Evolutionary conservation across 2,113 vertebrate genomes (phyloP).

Genomic region (Salvator merianae): DNA sequence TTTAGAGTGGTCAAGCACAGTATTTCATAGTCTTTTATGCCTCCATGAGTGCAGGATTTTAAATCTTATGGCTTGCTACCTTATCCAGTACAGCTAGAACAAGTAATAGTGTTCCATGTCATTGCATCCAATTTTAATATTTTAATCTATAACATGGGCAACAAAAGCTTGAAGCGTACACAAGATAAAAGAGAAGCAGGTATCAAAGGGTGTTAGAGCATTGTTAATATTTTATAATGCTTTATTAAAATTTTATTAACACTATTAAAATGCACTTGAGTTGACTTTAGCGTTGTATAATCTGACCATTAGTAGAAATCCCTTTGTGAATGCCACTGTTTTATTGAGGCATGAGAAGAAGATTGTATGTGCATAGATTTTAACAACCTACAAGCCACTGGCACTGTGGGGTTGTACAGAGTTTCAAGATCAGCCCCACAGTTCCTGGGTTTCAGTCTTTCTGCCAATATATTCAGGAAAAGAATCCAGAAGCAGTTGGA

Average conservation of each 20-base stretch:
- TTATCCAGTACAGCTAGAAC: not conserved
- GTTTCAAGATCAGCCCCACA: not conserved
- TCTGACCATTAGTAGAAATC: conserved; percentile 40
- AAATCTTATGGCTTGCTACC: conserved; percentile 16
- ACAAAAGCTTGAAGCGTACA: conserved; percentile 68
- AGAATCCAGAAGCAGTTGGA: not conserved
- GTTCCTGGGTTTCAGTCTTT: not conserved
- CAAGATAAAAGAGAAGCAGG: conserved; percentile 62
- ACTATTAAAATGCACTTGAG: conserved; percentile 55
- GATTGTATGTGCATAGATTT: rapidly evolving
- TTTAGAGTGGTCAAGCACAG: not conserved
- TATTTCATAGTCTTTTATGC: conserved; percentile 18
- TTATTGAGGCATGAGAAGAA: conserved; percentile 6
- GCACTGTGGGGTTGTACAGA: not conserved
- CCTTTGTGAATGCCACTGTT: conserved; percentile 24
- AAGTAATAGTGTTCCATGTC: conserved; percentile 40
- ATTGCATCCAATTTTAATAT: conserved; percentile 59
- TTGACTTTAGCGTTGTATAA: conserved; percentile 56
- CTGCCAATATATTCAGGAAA: not conserved
- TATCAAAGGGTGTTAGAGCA: conserved; percentile 66
- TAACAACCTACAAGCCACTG: not conserved
- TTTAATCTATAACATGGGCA: conserved; percentile 62
- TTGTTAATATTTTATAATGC: conserved; percentile 73
- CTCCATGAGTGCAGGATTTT: conserved; percentile 22
- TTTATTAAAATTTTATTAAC: conserved; percentile 75